These are phyloP conservation scores for Lepisosteus oculatus DNA, from an alignment of 2,113 vertebrate genomes.

Conservation along the genomic window DNA sequence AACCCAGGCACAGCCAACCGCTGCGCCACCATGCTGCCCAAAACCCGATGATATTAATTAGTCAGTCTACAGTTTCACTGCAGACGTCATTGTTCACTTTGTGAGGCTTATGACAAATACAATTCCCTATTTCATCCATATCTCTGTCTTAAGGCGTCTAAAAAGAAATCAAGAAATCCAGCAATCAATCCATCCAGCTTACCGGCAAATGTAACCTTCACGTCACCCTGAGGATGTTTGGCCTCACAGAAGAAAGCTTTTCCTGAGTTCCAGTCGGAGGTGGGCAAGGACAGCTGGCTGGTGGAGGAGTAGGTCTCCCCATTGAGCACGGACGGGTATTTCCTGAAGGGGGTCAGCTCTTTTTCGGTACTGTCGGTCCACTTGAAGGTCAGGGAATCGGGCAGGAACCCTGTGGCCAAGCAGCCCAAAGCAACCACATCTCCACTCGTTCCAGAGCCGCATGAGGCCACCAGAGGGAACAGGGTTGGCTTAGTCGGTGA, in stretches of 20 bases:
- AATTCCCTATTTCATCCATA: too few relatives aligned
- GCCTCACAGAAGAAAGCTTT: constrained; percentile 32
- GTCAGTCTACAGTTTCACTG: too few relatives aligned
- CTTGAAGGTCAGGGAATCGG: constrained; percentile 43
- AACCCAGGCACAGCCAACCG: too few relatives aligned
- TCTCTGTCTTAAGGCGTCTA: too few relatives aligned
- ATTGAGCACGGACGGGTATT: constrained; percentile 31
- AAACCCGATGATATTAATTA: too few relatives aligned
- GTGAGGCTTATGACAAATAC: too few relatives aligned
- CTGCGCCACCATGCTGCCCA: too few relatives aligned
- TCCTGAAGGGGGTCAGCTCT: not conserved
- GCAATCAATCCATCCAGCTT: not conserved
- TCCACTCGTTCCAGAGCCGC: constrained; percentile 1
- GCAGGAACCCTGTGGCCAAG: constrained; percentile 62
- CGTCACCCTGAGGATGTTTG: rapidly evolving
- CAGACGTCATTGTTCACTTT: too few relatives aligned
- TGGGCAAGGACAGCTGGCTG: constrained; percentile 47
- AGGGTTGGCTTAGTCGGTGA: constrained; percentile 13
- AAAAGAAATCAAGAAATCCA: too few relatives aligned
- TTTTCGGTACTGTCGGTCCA: constrained; percentile 30
- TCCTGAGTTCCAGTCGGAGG: not conserved
- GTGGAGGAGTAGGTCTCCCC: constrained; percentile 26
- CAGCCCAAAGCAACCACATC: constrained; percentile 55
- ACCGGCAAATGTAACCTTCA: not conserved
- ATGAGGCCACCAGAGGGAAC: constrained; percentile 57